Evolutionary conservation across 2,797 vertebrate genomes (phyloP).

Genomic region (Gymnoscopelus braueri): DNA sequence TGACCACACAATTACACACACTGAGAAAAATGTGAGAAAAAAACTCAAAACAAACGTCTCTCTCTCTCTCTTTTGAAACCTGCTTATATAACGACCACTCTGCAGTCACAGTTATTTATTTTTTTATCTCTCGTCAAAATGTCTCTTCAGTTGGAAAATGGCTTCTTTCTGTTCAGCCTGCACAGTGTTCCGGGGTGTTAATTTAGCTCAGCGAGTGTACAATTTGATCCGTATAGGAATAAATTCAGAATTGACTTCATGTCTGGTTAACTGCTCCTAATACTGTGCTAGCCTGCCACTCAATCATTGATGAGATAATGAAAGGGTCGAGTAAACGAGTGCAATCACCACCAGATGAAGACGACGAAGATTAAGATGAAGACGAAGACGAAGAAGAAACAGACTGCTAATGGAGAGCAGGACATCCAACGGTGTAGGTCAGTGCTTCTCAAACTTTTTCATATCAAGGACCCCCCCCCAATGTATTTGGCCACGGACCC

Average conservation of each 20-base stretch:
- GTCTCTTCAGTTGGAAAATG: conserved; percentile 62
- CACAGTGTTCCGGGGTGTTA: conserved; percentile 7
- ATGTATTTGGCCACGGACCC: too few relatives aligned
- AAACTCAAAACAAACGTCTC: conserved; percentile 1
- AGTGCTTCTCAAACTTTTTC: too few relatives aligned
- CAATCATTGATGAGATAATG: conserved; percentile 72
- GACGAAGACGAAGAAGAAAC: too few relatives aligned
- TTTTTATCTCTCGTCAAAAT: conserved; percentile 44
- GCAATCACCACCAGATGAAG: conserved; percentile 60
- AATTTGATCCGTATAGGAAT: conserved; percentile 18
- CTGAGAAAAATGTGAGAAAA: too few relatives aligned
- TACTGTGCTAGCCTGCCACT: conserved; percentile 44
- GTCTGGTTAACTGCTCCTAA: conserved; percentile 50
- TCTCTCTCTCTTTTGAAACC: conserved; percentile 24
- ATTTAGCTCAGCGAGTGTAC: too few relatives aligned
- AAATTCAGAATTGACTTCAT: conserved; percentile 49
- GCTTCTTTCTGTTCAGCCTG: conserved; percentile 41
- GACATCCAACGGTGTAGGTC: neutral
- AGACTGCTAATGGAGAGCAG: neutral
- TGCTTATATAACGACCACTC: too few relatives aligned
- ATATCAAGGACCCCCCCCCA: too few relatives aligned
- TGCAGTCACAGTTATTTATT: too few relatives aligned
- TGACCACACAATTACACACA: too few relatives aligned
- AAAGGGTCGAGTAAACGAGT: conserved; percentile 48
- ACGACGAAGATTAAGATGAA: neutral